Evolutionary conservation across 2,888 invertebrate species (phyloP).

Genomic region (Automeris io): DNA sequence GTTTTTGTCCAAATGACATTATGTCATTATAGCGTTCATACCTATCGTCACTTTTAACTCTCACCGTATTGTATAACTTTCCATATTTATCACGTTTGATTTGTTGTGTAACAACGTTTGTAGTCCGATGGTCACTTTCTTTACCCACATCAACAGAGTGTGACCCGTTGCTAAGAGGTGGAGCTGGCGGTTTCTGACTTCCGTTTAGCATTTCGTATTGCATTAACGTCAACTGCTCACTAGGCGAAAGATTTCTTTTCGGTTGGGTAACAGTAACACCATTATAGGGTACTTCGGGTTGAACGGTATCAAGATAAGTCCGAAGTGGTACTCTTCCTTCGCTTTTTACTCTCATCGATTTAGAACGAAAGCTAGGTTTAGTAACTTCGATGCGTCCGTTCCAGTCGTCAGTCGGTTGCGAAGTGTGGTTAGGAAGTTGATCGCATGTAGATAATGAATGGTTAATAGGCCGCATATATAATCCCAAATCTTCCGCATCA

Average conservation of each 20-base stretch:
- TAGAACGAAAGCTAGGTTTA: conserved; percentile 71
- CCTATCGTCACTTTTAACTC: conserved; percentile 72
- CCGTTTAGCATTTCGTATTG: conserved; percentile 64
- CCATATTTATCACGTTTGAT: conserved; percentile 67
- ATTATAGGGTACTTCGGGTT: conserved; percentile 47
- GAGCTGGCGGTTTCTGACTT: conserved; percentile 42
- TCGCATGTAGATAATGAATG: conserved; percentile 67
- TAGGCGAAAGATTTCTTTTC: conserved; percentile 70
- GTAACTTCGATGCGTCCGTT: conserved; percentile 60
- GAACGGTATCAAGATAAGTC: conserved; percentile 53
- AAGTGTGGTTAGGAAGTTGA: conserved; percentile 61
- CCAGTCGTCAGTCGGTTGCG: conserved; percentile 52
- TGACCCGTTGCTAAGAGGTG: conserved; percentile 47
- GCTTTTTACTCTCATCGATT: conserved; percentile 72
- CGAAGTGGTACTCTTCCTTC: conserved; percentile 66
- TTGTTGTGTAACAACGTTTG: conserved; percentile 58
- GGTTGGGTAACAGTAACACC: conserved; percentile 72
- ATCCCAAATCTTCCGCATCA: conserved; percentile 66
- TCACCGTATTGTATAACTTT: conserved; percentile 67
- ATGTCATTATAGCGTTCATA: conserved; percentile 68
- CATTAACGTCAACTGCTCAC: conserved; percentile 71
- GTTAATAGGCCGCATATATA: conserved; percentile 66
- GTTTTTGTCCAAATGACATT: conserved; percentile 50
- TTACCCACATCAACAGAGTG: conserved; percentile 49
- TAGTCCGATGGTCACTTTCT: conserved; percentile 72